Evolutionary conservation across 2,797 vertebrate species (phyloP).

Genomic region (Acridotheres tristis): DNA sequence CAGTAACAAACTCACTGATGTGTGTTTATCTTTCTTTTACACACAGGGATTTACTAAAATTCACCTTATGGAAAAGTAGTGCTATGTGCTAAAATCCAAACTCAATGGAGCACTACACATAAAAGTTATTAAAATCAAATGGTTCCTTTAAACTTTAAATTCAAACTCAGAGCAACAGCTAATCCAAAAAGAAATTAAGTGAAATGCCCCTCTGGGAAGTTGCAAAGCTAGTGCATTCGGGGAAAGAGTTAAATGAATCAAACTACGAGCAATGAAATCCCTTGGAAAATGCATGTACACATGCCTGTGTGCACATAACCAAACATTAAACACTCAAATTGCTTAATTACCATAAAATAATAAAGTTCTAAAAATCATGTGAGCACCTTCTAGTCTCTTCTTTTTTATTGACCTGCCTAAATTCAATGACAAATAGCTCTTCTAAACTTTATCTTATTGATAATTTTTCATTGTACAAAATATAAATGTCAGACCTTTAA

Average conservation of each 20-base stretch:
- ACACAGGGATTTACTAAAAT: constrained; percentile 84
- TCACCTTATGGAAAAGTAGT: constrained; percentile 81
- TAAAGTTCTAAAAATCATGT: not conserved
- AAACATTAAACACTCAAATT: not conserved
- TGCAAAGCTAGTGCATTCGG: constrained; percentile 30
- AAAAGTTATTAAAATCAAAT: constrained; percentile 83
- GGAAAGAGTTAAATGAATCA: constrained; percentile 24
- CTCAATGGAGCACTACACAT: constrained; percentile 78
- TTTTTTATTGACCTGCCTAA: not conserved
- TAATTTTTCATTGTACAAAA: constrained; percentile 26
- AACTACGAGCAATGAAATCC: constrained; percentile 32
- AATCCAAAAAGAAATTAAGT: constrained; percentile 79
- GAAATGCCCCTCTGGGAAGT: constrained; percentile 69
- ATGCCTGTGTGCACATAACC: not conserved
- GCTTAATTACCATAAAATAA: not conserved
- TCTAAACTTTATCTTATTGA: constrained; percentile 23
- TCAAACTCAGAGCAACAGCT: constrained; percentile 73
- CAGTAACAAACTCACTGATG: constrained; percentile 85
- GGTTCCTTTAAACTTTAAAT: constrained; percentile 79
- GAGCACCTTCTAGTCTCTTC: not conserved
- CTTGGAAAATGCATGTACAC: not conserved
- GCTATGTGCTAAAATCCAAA: constrained; percentile 76
- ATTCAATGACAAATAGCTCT: constrained; percentile 17
- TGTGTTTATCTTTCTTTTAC: constrained; percentile 89
- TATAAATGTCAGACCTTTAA: constrained; percentile 54